Percentiles rank a stretch among this genome's conserved stretches.
Evolutionary conservation across 2,113 vertebrate species (phyloP).

Genomic region (Ancistrus triradiatus): DNA sequence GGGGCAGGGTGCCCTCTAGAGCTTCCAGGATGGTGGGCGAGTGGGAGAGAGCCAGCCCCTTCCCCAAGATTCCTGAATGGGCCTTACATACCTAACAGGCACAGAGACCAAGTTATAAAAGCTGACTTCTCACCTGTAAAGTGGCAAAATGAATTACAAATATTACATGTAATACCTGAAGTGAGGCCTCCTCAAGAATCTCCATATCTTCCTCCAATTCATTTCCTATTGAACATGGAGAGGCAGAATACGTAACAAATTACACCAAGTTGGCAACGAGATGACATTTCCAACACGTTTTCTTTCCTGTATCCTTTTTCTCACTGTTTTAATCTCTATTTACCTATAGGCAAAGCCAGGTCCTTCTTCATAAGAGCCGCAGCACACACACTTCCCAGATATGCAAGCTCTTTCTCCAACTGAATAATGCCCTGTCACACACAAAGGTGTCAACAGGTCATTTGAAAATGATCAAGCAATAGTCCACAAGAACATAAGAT

Average conservation of each 20-base stretch:
- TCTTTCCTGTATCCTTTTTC: too few species aligned
- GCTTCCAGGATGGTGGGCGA: conserved; percentile 95
- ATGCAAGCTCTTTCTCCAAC: conserved; percentile 93
- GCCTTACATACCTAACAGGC: conserved; percentile 84
- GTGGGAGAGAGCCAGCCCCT: conserved; percentile 92
- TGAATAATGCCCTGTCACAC: conserved; percentile 88
- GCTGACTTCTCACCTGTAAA: background rate
- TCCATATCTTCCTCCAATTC: conserved; percentile 97
- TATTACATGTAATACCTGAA: conserved; percentile 74
- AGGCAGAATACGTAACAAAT: background rate
- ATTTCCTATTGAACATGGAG: conserved; percentile 73
- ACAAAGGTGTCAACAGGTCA: background rate
- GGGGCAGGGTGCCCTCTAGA: conserved; percentile 89
- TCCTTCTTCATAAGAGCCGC: conserved; percentile 99
- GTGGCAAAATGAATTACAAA: background rate
- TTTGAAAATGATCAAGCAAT: too few species aligned
- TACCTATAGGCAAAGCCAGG: conserved; percentile 90
- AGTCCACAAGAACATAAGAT: background rate
- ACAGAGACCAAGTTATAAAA: background rate
- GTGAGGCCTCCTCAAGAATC: conserved; percentile 95
- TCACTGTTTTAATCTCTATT: conserved; percentile 12
- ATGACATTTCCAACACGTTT: background rate
- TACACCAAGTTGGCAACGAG: background rate
- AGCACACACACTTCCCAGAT: conserved; percentile 91
- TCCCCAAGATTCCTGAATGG: conserved; percentile 93